Evolutionary conservation across 2,113 vertebrate genomes (phyloP).

Genomic region (Dunckerocampus dactyliophorus): DNA sequence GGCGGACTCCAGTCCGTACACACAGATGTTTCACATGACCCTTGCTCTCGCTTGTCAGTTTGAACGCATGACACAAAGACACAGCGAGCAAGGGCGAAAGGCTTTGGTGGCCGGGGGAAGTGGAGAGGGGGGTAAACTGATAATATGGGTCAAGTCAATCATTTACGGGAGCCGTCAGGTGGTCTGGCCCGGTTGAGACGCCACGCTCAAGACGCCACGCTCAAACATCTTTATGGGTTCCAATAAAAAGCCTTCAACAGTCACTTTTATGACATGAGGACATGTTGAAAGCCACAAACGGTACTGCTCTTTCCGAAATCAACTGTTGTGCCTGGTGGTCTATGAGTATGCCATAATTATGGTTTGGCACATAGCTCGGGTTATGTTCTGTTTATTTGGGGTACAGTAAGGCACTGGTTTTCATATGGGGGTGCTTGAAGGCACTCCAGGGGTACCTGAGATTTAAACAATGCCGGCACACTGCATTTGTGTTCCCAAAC

Average conservation of each 20-base stretch:
- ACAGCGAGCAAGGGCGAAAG: conserved; percentile 14
- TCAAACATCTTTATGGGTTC: conserved; percentile 61
- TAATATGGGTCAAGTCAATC: conserved; percentile 65
- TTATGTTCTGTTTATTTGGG: too few species aligned
- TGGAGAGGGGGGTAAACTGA: conserved; percentile 35
- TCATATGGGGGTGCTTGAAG: too few species aligned
- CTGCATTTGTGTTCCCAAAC: too few species aligned
- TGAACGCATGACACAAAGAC: background rate
- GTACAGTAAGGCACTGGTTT: too few species aligned
- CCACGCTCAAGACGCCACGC: conserved; percentile 47
- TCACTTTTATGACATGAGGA: conserved; percentile 60
- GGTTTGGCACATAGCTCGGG: too few species aligned
- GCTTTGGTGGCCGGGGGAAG: conserved; percentile 1
- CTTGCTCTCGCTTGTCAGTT: conserved; percentile 51
- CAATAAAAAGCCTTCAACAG: conserved; percentile 59
- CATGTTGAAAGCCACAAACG: conserved; percentile 28
- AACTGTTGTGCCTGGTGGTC: too few species aligned
- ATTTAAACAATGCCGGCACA: too few species aligned
- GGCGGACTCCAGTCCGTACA: conserved; percentile 36
- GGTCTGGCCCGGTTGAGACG: conserved; percentile 48
- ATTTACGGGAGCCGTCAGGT: conserved; percentile 62
- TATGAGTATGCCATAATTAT: too few species aligned
- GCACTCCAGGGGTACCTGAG: too few species aligned
- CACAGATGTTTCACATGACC: conserved; percentile 59
- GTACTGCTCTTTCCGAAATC: background rate